Base-by-base conservation (phyloP, 35 echinoderm and acorn worm species). In the Lytechinus pictus region DNA sequence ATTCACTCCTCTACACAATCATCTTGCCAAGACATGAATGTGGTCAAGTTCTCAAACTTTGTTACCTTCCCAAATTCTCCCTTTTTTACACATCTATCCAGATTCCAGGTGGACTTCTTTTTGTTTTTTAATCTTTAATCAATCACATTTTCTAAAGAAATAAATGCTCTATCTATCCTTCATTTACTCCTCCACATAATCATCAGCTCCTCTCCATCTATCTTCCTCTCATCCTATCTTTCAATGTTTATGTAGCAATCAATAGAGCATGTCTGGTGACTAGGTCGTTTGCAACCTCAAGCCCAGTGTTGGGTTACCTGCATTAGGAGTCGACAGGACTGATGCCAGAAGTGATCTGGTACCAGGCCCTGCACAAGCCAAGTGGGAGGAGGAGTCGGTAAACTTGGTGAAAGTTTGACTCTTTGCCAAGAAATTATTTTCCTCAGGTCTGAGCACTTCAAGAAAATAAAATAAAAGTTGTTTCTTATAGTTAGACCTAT, bases 251-350 rank as follows among this genome's bases (percentile, higher is more conserved):
- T 54, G 52, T 52, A 54, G 88, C 28, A 54, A 90, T 54, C 88
- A 90, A 52, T 90, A 54, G 88, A 90, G 88, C 88, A 90, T 90
- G 88, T 90, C 88, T 90, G n/a, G 88, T 90, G 88, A 54, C 28
- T 33, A 90, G 28, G 88, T 54, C 52, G 52, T 21, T 54, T 54
- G 52, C 88, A 90, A 54, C 88, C 28, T 90, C 88, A 44, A 52
- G 28, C 88, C 52, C 88, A 90, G 88, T 90, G 88, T 90, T 90
- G 88, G 88, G 88, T 90, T 90, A 90, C 88, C 88, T 90, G 88
- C 28, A 54, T 13, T 12, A 90, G 88, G 88, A 90, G 88, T 90
- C 88, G 12, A 10, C 16, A 12, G 52, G 88, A 54, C 88, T 90
- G 88, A 90, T 13, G 88, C 88, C 88, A 90, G 0, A 44, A 90